phyloP scores from a whole-genome alignment of 2,797 vertebrate species.

The Heliangelus exortis region DNA sequence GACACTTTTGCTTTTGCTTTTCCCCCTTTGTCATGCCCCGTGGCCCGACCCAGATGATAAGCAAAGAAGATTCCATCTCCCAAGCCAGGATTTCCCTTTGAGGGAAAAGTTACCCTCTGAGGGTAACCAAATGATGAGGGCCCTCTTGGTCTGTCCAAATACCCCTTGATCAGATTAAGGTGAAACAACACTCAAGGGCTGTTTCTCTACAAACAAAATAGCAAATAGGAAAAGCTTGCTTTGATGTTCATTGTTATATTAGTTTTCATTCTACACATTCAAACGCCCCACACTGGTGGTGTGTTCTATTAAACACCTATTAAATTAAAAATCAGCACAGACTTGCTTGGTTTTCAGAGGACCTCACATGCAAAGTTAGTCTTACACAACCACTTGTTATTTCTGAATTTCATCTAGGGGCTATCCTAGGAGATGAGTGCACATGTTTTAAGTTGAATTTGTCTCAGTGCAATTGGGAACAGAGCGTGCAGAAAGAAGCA shows the following conservation, averaged over 20 bases:
- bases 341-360: background rate
- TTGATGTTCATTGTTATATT: background rate
- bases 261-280: background rate
- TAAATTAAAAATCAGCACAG: constrained; percentile 2
- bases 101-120: too few species aligned
- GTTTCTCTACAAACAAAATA: too few species aligned
- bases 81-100: too few species aligned
- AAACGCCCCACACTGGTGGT: background rate
- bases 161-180: too few species aligned
- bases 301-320: background rate
- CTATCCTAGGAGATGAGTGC: background rate
- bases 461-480: background rate
- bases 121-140: too few species aligned
- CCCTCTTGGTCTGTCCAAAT: too few species aligned
- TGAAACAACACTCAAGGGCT: too few species aligned
- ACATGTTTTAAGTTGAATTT: background rate
- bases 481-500: background rate
- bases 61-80: too few species aligned
- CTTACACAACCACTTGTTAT: background rate
- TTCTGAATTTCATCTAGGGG: background rate
- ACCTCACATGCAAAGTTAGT: background rate
- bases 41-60: too few species aligned
- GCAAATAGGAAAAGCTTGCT: background rate
- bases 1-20: background rate
- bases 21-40: background rate